Evolutionary conservation across 2,888 invertebrate genomes (phyloP).

Genomic region (Stenichneumon culpator): DNA sequence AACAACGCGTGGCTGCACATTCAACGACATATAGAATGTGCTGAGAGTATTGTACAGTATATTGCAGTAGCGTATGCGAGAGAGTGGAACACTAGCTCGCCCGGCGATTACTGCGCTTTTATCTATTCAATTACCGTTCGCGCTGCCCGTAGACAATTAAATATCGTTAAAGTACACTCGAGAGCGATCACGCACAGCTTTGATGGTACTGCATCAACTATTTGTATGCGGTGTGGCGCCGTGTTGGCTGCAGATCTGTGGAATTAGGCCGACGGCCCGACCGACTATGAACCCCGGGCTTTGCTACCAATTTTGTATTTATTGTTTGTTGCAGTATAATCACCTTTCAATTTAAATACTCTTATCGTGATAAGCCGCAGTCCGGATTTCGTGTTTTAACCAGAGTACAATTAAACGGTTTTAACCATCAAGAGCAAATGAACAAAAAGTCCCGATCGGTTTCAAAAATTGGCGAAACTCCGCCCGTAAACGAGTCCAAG

Average conservation of each 20-base stretch:
- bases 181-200: constrained; percentile 37
- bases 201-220: constrained; percentile 18
- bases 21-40: constrained; percentile 63
- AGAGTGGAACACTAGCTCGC: constrained; percentile 60
- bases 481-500: not conserved
- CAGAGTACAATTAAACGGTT: not conserved
- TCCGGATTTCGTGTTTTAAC: not conserved
- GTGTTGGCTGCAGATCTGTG: constrained; percentile 2
- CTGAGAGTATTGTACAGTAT: constrained; percentile 50
- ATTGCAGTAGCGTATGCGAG: constrained; percentile 54
- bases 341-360: not conserved
- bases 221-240: constrained; percentile 40
- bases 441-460: not conserved
- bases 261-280: constrained; percentile 1
- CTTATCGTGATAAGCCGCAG: not conserved
- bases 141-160: constrained; percentile 73
- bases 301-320: not conserved
- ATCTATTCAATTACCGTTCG: constrained; percentile 73
- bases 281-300: not conserved
- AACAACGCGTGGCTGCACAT: constrained; percentile 66
- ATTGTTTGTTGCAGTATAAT: not conserved
- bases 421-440: not conserved
- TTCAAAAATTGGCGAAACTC: not conserved
- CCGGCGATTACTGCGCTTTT: constrained; percentile 72
- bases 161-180: constrained; percentile 71